A percentile compares a stretch with the other conserved stretches of the same genome.
These are phyloP conservation scores for Caerostris extrusa DNA, from an alignment of 1,140 invertebrate genomes.

Conservation along the genomic window DNA sequence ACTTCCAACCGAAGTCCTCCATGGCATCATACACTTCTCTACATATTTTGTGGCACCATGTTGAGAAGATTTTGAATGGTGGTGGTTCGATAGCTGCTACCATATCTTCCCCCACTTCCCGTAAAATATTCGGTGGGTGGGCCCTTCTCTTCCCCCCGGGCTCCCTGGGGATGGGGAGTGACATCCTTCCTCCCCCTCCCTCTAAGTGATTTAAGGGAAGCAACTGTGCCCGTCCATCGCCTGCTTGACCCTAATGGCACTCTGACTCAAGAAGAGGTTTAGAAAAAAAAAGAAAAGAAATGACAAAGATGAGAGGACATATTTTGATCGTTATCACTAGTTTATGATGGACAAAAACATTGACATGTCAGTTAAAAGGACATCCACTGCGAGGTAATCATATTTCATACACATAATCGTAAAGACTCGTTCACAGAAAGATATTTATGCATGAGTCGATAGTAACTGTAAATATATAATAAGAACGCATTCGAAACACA, in stretches of 20 bases:
- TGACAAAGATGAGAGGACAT: background rate
- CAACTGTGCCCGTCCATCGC: conserved; percentile 23
- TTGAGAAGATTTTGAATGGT: conserved; percentile 8
- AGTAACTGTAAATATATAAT: no score
- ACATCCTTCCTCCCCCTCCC: background rate
- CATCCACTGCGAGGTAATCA: background rate
- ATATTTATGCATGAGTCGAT: no score
- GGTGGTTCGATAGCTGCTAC: conserved; percentile 20
- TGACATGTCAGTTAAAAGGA: conserved; percentile 16
- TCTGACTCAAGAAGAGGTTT: background rate
- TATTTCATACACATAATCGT: background rate
- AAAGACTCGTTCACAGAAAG: no score
- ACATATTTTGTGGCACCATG: conserved; percentile 58
- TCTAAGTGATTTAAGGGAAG: background rate
- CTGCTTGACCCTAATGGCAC: conserved; percentile 17
- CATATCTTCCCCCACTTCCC: background rate
- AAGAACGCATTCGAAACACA: no score
- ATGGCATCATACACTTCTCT: background rate
- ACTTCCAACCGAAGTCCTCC: background rate
- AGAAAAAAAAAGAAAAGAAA: background rate
- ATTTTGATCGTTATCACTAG: conserved; percentile 4
- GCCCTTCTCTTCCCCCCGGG: background rate
- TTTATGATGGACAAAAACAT: background rate
- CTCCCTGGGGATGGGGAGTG: background rate
- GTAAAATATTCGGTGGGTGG: conserved; percentile 64